Base-by-base conservation (phyloP, 2,797 vertebrate genomes). In the Microctenopoma stevenorrisi region DNA sequence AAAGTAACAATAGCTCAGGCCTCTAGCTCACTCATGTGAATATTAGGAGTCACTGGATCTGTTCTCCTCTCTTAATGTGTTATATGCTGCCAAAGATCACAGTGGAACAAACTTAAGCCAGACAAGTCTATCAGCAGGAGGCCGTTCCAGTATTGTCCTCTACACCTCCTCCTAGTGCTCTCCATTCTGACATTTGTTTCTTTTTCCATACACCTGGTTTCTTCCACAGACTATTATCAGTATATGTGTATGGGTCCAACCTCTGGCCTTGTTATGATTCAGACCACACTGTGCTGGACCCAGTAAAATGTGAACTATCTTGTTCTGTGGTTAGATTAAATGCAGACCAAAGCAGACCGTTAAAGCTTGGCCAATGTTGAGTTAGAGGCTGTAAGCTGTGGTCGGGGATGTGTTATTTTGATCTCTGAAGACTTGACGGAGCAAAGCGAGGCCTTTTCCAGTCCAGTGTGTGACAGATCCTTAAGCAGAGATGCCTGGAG, bases 61-160 rank as follows among this genome's bases (percentile, higher is more conserved):
- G 95, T 94, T 90, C 71, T 88, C 76, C 94, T 96, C 94, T 95
- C 94, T 95, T 92, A 93, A 93, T 94, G 89, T 93, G 91, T 95
- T 85, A 93, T 93, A 94, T 95, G 95, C 96, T 98, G 96, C 96
- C 96, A 97, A 98, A 98, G 96, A 98, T 82, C 84, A 90, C 78
- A 84, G 89, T 85, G 85, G 85, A 86, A 79, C 77, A 72, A 87
- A 84, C 52, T 52, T 47, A 82, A 78, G 73, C 56, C 53, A 84
- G 68, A 78, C 74, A 52, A 38, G 94, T 94, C 80, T 84, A 87
- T 93, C 94, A 76, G 73, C 77, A 65, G 81, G 81, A 79, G 73
- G 63, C 75, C 83, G 94, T 92, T 94, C 95, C 94, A 86, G 74
- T 77, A 80, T 63, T 69, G 50, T 64, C 44, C 64, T 68, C 72